Conservation (phyloP, 2,797 vertebrate genomes). For the Periophthalmus magnuspinnatus region DNA sequence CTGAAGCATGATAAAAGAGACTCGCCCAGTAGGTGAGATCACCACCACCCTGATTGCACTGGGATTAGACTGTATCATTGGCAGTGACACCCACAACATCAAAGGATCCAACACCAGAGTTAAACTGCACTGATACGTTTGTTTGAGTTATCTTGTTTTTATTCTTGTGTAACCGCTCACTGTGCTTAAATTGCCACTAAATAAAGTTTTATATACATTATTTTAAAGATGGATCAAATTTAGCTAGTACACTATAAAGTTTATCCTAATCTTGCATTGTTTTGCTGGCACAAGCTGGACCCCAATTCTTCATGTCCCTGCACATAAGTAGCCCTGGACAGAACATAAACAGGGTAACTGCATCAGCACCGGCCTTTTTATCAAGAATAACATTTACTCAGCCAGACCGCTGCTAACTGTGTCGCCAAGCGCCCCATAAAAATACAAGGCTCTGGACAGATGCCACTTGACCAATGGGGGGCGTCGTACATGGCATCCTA, state of each 20-base stretch:
- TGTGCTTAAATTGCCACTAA: no score
- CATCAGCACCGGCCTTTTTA: not conserved
- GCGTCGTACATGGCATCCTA: not conserved
- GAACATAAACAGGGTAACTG: not conserved
- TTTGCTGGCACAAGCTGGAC: no score
- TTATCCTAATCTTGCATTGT: not conserved
- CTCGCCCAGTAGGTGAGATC: not conserved
- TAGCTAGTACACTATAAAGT: not conserved
- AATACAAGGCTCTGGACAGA: not conserved
- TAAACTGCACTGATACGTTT: no score
- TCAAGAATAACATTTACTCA: slow-evolving; percentile 25
- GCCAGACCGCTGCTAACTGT: not conserved
- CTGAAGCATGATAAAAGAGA: not conserved
- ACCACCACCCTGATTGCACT: not conserved
- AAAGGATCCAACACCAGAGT: no score
- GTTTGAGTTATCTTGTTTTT: no score
- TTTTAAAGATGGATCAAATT: no score
- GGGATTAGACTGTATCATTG: not conserved
- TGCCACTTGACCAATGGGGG: not conserved
- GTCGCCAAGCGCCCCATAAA: not conserved
- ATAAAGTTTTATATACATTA: no score
- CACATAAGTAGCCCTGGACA: not conserved
- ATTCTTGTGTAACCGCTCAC: no score
- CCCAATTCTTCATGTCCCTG: not conserved
- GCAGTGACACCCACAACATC: no score